Percentiles rank a stretch among this genome's conserved stretches.
Evolutionary conservation across 2,113 vertebrate species (phyloP).

Genomic region (Poicephalus meyeri): DNA sequence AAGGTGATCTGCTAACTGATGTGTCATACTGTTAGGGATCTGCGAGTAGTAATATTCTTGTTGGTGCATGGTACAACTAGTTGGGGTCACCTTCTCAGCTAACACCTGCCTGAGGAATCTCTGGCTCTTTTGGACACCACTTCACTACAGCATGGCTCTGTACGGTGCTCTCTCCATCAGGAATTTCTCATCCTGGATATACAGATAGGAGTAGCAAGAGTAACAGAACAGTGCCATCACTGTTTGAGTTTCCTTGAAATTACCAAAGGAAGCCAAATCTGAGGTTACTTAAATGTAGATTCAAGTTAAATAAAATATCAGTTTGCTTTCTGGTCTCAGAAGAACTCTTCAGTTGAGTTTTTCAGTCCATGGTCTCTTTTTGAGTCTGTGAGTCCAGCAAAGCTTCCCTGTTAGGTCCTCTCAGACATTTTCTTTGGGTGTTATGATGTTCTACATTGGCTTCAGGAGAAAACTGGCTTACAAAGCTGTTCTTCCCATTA

Average conservation of each 20-base stretch:
- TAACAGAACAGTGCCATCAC: neutral
- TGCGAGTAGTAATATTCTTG: neutral
- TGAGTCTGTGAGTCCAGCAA: neutral
- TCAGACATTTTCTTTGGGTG: neutral
- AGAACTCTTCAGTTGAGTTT: neutral
- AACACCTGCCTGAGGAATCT: neutral
- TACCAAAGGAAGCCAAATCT: neutral
- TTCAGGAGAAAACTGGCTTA: neutral
- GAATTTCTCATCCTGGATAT: neutral
- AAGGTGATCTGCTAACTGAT: neutral
- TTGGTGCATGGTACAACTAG: neutral
- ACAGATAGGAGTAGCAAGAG: neutral
- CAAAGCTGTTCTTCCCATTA: neutral
- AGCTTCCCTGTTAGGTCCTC: neutral
- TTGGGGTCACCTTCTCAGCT: neutral
- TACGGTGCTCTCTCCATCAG: neutral
- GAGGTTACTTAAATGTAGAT: neutral
- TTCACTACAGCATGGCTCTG: neutral
- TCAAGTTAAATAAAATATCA: neutral
- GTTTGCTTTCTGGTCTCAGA: neutral
- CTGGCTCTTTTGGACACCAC: neutral
- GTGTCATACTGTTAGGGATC: neutral
- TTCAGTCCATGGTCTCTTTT: neutral
- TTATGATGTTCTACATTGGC: neutral
- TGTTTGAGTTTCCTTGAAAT: neutral